These are phyloP conservation scores for Drosophila ezoana DNA, from an alignment of 2,888 invertebrate species.

Conservation along the genomic window DNA sequence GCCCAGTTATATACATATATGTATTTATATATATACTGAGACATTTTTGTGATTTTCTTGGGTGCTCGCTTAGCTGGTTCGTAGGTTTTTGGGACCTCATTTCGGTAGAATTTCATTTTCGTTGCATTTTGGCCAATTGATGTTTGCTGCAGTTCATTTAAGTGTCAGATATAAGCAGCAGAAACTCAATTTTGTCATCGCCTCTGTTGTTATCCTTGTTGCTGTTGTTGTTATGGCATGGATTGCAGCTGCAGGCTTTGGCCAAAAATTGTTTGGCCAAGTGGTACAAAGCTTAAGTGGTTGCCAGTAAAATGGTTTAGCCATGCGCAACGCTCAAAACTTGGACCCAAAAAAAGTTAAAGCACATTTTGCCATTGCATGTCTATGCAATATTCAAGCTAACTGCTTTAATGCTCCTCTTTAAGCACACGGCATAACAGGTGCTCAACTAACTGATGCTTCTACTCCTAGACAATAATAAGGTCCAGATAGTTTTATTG, in stretches of 20 bases:
- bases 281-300: slow-evolving; percentile 35
- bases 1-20: neutral
- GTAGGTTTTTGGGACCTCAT: neutral
- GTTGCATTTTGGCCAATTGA: slow-evolving; percentile 25
- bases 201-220: slow-evolving; percentile 14
- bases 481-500: neutral
- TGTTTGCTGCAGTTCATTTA: slow-evolving; percentile 27
- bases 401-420: neutral
- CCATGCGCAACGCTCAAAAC: slow-evolving; percentile 9
- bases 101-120: slow-evolving; percentile 7
- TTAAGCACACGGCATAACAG: slow-evolving; percentile 6
- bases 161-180: slow-evolving; percentile 23
- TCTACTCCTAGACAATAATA: neutral
- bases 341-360: neutral
- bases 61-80: neutral
- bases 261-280: slow-evolving; percentile 21
- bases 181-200: slow-evolving; percentile 40
- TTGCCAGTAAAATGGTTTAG: slow-evolving; percentile 25
- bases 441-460: neutral
- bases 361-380: slow-evolving; percentile 5
- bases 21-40: neutral
- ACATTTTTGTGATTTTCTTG: neutral
- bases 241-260: slow-evolving; percentile 9
- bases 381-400: neutral
- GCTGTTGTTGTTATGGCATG: slow-evolving; percentile 11